Evolutionary conservation across 1,140 invertebrate species (phyloP), one percentile per base, ranked within the genome.

Genomic region (Leptinotarsa undecemlineata): DNA sequence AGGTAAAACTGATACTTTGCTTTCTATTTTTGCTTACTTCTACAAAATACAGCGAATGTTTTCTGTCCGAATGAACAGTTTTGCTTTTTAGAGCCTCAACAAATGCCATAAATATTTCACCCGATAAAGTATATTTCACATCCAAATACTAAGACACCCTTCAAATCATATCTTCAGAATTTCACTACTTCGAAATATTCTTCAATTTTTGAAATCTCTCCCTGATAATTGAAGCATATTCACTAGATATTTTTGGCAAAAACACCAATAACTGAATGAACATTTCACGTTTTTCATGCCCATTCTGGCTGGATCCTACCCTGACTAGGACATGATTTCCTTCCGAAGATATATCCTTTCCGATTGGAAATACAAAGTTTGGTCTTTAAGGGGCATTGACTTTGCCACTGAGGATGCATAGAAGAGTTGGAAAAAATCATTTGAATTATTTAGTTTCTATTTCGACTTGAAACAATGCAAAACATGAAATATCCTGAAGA

Each of bases 281-380:
- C 26, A 8, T 8, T 33, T 33, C 26, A 33, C 6, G 26, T 33
- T 6, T 8, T 6, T 33, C 26, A 33, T 33, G 33, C 0, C 33
- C 8, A 11, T 42, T 42, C 33, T 2, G 2, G 15, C 51, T n/a
- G 14, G 51, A 57, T 57, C 51, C 51, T 5, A 4, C 6, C 14
- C 17, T 57, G 51, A 19, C 5, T n/a, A 17, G 14, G 33, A 33
- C 42, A 15, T 68, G 66, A 68, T 33, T 68, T 68, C 17, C 42
- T 19, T 68, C 6, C 66, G 15, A 68, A 68, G 66, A 68, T 48
- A n/a, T 68, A 68, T 68, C 42, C 23, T 21, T 19, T 68, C 13
- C 51, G 51, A 57, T 57, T 57, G 51, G 51, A 19, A 57, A 57
- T 19, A 19, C 51, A 0, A 57, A 19, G 51, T 57, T 57, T 57